phyloP scores from a whole-genome alignment of 2,888 invertebrate species.

The Drosophila paracracens region DNA sequence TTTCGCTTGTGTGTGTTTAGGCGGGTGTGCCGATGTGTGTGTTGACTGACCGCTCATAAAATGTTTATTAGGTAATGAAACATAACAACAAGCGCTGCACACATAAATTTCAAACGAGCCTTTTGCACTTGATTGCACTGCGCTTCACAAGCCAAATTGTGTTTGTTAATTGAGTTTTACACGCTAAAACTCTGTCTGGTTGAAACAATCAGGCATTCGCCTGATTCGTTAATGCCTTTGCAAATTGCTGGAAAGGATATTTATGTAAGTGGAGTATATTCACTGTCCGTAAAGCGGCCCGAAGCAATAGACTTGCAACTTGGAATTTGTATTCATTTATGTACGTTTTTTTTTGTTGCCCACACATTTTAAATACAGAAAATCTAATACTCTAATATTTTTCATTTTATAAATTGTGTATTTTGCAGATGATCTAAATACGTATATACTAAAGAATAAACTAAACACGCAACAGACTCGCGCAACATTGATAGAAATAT shows the following conservation, averaged over 20 bases:
- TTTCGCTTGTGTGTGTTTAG: conserved; percentile 54
- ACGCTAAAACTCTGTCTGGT: conserved; percentile 24
- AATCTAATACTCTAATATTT: not conserved
- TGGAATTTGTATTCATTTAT: not conserved
- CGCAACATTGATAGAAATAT: conserved; percentile 46
- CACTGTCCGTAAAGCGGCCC: not conserved
- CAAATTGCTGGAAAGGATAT: not conserved
- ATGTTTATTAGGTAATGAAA: conserved; percentile 77
- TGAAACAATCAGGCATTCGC: not conserved
- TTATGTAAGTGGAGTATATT: not conserved
- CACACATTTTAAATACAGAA: not conserved
- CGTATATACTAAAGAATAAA: conserved; percentile 20
- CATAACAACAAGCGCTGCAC: conserved; percentile 56
- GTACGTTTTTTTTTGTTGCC: not conserved
- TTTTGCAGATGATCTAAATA: not conserved
- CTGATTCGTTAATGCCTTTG: not conserved
- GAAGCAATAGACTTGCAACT: not conserved
- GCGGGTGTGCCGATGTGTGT: conserved; percentile 10
- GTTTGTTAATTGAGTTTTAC: conserved; percentile 70
- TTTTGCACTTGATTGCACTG: conserved; percentile 42
- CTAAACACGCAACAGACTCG: not conserved
- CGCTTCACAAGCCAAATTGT: conserved; percentile 47
- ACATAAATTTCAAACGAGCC: conserved; percentile 68
- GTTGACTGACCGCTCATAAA: conserved; percentile 63
- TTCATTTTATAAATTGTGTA: not conserved